A percentile compares a stretch with the other conserved stretches of the same genome.
Evolutionary conservation across 2,797 vertebrate species (phyloP).

Genomic region (Chelmon rostratus): DNA sequence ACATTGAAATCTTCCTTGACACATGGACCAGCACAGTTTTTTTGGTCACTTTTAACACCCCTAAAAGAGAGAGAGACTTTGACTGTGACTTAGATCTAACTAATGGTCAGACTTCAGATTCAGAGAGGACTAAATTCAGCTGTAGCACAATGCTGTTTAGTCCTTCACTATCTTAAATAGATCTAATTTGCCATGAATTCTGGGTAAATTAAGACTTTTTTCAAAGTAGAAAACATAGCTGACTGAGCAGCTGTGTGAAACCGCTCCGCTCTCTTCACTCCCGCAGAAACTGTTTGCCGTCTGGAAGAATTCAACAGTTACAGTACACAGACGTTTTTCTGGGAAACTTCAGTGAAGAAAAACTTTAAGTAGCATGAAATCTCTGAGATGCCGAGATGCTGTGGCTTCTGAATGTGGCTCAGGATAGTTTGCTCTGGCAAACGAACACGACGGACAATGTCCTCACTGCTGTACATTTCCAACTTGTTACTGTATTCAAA

Average conservation of each 20-base stretch:
- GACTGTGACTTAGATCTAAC: neutral
- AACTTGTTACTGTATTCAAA: conserved; percentile 1
- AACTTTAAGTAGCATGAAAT: neutral
- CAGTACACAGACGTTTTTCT: neutral
- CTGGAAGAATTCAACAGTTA: neutral
- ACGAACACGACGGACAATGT: neutral
- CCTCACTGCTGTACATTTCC: neutral
- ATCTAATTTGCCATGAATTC: no score
- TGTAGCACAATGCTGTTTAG: neutral
- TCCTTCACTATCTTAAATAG: neutral
- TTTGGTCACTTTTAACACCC: no score
- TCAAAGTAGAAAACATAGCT: neutral
- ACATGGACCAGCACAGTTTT: no score
- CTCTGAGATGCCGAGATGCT: neutral
- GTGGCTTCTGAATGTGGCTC: neutral
- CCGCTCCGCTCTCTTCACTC: neutral
- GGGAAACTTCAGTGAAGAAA: neutral
- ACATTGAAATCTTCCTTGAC: no score
- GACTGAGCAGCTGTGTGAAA: neutral
- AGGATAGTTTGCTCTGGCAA: neutral
- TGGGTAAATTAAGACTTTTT: no score
- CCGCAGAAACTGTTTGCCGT: neutral
- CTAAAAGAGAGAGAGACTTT: no score
- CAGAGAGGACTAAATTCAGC: neutral
- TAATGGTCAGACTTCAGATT: neutral